These are phyloP conservation scores for Tanytarsus gracilentus DNA, from an alignment of 2,888 invertebrate genomes.

Conservation along the genomic window DNA sequence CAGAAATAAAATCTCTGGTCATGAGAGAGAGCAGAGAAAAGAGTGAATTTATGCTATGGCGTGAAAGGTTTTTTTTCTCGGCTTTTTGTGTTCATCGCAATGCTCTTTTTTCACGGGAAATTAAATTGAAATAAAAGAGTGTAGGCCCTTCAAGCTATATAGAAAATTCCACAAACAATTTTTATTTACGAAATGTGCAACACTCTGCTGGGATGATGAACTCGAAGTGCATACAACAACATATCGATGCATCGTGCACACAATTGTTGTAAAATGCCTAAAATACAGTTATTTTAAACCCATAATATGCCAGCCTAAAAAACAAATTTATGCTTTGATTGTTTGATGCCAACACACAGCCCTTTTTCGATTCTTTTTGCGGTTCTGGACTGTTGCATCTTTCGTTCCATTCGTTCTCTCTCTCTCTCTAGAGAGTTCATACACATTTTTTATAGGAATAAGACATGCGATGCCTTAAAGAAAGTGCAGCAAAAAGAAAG, in stretches of 20 bases:
- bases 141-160: not conserved
- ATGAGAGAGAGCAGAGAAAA: not conserved
- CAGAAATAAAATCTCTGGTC: not conserved
- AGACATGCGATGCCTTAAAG: not conserved
- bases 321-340: conserved; percentile 26
- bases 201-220: not conserved
- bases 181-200: not conserved
- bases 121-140: conserved; percentile 20
- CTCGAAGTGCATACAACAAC: not conserved
- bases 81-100: not conserved
- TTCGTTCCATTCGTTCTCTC: not conserved
- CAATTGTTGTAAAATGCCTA: conserved; percentile 1
- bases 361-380: not conserved
- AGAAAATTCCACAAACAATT: not conserved
- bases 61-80: not conserved
- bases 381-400: conserved; percentile 21
- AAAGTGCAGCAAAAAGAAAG: not conserved
- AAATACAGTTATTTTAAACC: conserved; percentile 18
- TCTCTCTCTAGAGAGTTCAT: not conserved
- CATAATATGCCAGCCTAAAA: conserved; percentile 3
- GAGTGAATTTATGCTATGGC: not conserved
- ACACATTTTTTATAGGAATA: not conserved
- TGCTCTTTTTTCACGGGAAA: conserved; percentile 15
- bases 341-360: conserved; percentile 13
- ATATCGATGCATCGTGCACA: not conserved